Percentiles rank a stretch among this genome's conserved stretches.
Conservation (phyloP, 2,113 vertebrate species). For the Nothobranchius furzeri region DNA sequence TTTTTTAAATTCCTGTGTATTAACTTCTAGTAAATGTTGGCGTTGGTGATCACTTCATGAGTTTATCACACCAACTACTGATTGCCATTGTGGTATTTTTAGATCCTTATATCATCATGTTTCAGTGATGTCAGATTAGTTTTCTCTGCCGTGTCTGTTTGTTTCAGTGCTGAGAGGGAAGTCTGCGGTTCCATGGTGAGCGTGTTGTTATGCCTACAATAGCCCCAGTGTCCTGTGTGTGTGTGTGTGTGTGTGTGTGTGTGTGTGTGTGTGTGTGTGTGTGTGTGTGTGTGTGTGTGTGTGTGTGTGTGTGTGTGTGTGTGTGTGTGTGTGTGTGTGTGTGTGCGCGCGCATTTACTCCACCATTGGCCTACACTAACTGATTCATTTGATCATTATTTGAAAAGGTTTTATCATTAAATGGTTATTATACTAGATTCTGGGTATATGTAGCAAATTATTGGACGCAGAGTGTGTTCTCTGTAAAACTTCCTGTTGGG, state of each 20-base stretch:
- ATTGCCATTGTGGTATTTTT: neutral
- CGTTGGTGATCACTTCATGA: conserved; percentile 20
- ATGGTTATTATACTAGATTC: neutral
- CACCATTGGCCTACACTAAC: neutral
- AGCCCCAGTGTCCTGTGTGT: conserved; percentile 39
- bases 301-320: conserved; percentile 22
- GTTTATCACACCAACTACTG: neutral
- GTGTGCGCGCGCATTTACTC: neutral
- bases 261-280: too few relatives aligned
- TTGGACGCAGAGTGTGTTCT: too few relatives aligned
- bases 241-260: conserved; percentile 4
- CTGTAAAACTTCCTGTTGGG: too few relatives aligned
- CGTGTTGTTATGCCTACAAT: conserved; percentile 60
- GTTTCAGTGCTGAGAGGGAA: conserved; percentile 30
- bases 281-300: conserved; percentile 2
- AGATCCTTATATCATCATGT: neutral
- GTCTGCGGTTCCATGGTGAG: conserved; percentile 50
- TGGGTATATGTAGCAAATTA: too few relatives aligned
- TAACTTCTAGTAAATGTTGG: conserved; percentile 43
- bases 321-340: conserved; percentile 4
- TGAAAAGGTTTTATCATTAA: neutral
- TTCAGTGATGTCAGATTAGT: conserved; percentile 9
- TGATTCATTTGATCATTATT: neutral
- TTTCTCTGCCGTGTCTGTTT: conserved; percentile 21
- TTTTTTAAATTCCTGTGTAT: conserved; percentile 70